These are phyloP conservation scores for Bedellia somnulentella DNA, from an alignment of 2,888 invertebrate species.

Conservation along the genomic window DNA sequence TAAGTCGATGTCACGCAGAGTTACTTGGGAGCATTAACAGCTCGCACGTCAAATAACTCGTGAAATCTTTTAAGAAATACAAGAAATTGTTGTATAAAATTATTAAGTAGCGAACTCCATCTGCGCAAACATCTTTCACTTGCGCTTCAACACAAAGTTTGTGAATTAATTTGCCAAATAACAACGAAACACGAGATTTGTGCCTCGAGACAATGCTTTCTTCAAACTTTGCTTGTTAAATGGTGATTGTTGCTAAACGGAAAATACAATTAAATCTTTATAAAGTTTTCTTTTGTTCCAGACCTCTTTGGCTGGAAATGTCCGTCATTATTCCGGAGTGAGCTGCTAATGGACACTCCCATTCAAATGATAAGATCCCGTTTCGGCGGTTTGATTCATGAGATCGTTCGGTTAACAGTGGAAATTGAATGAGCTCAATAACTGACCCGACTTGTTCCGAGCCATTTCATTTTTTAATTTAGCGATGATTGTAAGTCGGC, in stretches of 20 bases:
- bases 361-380: constrained; percentile 25
- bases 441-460: constrained; percentile 44
- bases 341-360: constrained; percentile 15
- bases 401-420: constrained; percentile 33
- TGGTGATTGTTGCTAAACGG: constrained; percentile 44
- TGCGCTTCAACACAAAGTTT: constrained; percentile 45
- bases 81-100: neutral
- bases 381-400: constrained; percentile 35
- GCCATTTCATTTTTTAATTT: constrained; percentile 54
- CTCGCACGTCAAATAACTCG: too few species aligned
- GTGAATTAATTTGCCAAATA: constrained; percentile 53
- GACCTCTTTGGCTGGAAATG: too few species aligned
- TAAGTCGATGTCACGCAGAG: too few species aligned
- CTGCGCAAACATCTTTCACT: constrained; percentile 41
- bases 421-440: constrained; percentile 54
- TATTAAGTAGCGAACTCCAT: constrained; percentile 28
- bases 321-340: too few species aligned
- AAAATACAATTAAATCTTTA: constrained; percentile 17
- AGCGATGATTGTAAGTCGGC: constrained; percentile 40
- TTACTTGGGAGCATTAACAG: too few species aligned
- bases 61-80: neutral
- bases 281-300: constrained; percentile 2
- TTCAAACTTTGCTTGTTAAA: constrained; percentile 44
- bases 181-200: constrained; percentile 48
- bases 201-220: constrained; percentile 23